Base-by-base conservation (phyloP, 2,113 vertebrate species). In the Epinephelus cyanopodus region DNA sequence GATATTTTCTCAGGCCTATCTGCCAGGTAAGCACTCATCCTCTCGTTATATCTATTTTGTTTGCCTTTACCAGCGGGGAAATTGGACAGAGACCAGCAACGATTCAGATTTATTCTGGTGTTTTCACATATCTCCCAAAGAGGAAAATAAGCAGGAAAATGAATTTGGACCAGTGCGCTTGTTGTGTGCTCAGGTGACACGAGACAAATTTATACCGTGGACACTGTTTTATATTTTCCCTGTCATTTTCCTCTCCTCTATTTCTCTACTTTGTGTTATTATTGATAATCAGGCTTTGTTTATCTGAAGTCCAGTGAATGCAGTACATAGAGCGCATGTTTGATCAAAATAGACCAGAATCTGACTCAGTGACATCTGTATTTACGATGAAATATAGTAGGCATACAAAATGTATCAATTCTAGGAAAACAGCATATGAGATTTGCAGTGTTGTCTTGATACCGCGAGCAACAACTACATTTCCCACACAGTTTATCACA, bases 11-110 rank as follows among this genome's bases (percentile, higher is more conserved):
- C 78, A 42, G 61, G 52, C 66, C 70, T 74, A 64, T 92, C 79
- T 92, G 82, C 85, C 68, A 83, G 90, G 85, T 92, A 60, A 90
- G 54, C 78, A 67, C 65, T 87, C 79, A 57, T 86, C 69, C 67
- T 62, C 76, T 68, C 39, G 79, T 87, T 83, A 64, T 54, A 65
- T 89, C 70, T 70, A 23, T 91, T 90, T 90, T 82, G 72, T 89
- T 79, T 92, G 74, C 73, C 56, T 86, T 90, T 61, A 57, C 61
- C 67, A 68, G n/a, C n/a, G 53, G 62, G 73, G 74, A 84, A 85
- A 91, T 81, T 69, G 83, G 50, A 83, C 37, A 19, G 74, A 81
- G 70, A 80, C 52, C 39, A 72, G 45, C 19, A 17, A 29, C 18
- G 8, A 72, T 87, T 80, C 74, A 27, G 17, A 79, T 81, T 83